Base-by-base conservation (phyloP, 2,797 vertebrate species). In the Myotis findleyi region DNA sequence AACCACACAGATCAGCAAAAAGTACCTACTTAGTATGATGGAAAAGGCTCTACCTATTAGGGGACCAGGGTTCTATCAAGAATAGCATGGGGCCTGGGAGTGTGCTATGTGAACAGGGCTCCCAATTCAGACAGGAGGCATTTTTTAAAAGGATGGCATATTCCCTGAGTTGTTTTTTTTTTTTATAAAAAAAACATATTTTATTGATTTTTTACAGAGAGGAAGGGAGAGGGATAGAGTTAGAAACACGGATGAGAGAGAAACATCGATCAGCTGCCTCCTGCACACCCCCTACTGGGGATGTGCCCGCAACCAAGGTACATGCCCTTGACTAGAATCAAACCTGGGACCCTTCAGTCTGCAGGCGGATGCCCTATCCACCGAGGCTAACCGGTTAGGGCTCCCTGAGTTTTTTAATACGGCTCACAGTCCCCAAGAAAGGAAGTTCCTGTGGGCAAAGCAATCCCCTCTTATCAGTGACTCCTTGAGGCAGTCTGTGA, bases 1-100 rank as follows among this genome's bases (percentile, higher is more conserved):
- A 82, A 41, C 25, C 84, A 76, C 66, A 41, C 57, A 95, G 72
- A 10, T 75, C 82, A 75, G 77, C 62, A 79, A 51, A 51, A 89
- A 94, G 51, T 16, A 18, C 41, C 90, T 68, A 11, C 17, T 47
- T 47, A 47, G 44, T 47, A 47, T 47, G 7, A n/a, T 59, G 38
- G n/a, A 47, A 30, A 27, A 66, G 55, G 36, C 59, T 33, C 49
- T 73, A 23, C 62, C 17, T 25, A 3, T 14, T 59, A 64, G 14
- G 30, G 59, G 14, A 16, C 13, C 53, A 47, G 53, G 36, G 17
- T 21, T 80, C 71, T 82, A 7, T 47, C 68, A 27, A 30, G 68
- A 86, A 49, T 72, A 18, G n/a, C 41, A 76, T 81, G 25, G 16
- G 16, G 4, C 21, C 51, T 62, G 57, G 51, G 33, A 75, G 75